phyloP scores from a whole-genome alignment of 2,888 invertebrate genomes.

The Tuberolachnus salignus region DNA sequence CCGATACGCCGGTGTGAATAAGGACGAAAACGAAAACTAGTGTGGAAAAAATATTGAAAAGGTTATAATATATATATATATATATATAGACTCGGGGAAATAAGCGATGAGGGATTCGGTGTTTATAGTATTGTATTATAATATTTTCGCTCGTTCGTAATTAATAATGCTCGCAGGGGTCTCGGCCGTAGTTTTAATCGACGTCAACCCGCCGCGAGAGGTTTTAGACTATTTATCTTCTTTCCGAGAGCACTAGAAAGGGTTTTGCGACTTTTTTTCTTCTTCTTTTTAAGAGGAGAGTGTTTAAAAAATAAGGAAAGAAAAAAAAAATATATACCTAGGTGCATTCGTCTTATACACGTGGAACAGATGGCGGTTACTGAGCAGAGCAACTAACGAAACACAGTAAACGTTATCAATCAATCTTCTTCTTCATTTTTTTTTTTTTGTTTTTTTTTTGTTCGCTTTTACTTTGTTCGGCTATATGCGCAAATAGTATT shows the following conservation, averaged over 20 bases:
- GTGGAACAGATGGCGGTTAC: conserved; percentile 37
- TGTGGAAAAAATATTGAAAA: conserved; percentile 28
- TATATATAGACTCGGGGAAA: neutral
- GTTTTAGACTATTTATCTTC: conserved; percentile 48
- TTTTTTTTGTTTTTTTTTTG: neutral
- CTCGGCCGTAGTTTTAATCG: conserved; percentile 47
- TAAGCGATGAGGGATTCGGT: conserved; percentile 33
- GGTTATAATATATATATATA: neutral
- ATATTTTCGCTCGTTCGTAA: conserved; percentile 40
- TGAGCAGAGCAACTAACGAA: neutral
- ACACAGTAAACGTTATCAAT: conserved; percentile 43
- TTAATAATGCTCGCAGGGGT: conserved; percentile 32
- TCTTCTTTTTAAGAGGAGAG: neutral
- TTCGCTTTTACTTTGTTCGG: neutral
- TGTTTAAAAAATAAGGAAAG: conserved; percentile 11
- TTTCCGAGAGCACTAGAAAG: conserved; percentile 20
- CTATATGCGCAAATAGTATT: neutral
- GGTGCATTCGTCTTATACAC: conserved; percentile 40
- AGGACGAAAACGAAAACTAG: neutral
- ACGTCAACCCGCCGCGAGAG: conserved; percentile 49
- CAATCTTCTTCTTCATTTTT: conserved; percentile 35
- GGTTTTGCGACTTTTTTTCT: conserved; percentile 45
- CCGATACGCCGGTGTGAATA: too few species aligned
- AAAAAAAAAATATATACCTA: neutral
- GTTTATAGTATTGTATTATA: conserved; percentile 30